A percentile compares a stretch with the other conserved stretches of the same genome.
Conservation (phyloP, 2,888 invertebrate genomes). For the Caenorhabditis sulstoni region DNA sequence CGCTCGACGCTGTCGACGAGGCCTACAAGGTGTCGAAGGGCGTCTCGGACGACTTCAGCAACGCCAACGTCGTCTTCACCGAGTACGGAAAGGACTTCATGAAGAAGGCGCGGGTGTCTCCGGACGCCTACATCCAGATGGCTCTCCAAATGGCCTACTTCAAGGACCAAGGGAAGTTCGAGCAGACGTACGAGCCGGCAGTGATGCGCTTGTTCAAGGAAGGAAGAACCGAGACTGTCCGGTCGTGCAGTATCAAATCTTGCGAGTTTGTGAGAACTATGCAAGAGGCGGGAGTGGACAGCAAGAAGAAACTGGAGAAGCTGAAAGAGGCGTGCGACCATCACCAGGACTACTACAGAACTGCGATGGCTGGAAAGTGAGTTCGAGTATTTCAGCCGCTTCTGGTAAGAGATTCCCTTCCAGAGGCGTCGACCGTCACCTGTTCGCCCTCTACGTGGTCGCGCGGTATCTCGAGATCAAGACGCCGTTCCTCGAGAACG, state of each 20-base stretch:
- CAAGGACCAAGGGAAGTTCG: constrained; percentile 91
- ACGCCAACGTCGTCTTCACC: constrained; percentile 89
- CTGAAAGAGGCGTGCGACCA: constrained; percentile 81
- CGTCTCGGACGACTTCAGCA: constrained; percentile 91
- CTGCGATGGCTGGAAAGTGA: constrained; percentile 97
- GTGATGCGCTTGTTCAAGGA: constrained; percentile 96
- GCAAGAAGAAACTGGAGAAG: constrained; percentile 67
- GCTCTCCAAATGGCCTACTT: constrained; percentile 95
- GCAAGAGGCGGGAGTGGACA: constrained; percentile 84
- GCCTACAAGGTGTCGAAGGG: constrained; percentile 82
- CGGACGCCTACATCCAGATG: constrained; percentile 98
- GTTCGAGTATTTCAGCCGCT: not conserved
- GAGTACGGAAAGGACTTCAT: constrained; percentile 91
- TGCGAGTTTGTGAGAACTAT: constrained; percentile 94
- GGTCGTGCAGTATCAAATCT: constrained; percentile 94
- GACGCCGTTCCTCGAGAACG: constrained; percentile 84
- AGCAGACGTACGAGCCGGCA: constrained; percentile 96
- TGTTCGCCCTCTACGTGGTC: constrained; percentile 97
- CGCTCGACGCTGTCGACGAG: constrained; percentile 65
- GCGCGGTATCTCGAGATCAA: constrained; percentile 93
- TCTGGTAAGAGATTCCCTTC: constrained; percentile 1
- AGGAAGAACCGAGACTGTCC: constrained; percentile 96
- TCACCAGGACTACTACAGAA: constrained; percentile 93
- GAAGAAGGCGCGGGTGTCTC: constrained; percentile 93
- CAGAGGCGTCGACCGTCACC: constrained; percentile 87